A percentile compares a stretch with the other conserved stretches of the same genome.
Evolutionary conservation across 53 echinoderm and acorn worm genomes (phyloP).

Genomic region (Mesocentrotus franciscanus): DNA sequence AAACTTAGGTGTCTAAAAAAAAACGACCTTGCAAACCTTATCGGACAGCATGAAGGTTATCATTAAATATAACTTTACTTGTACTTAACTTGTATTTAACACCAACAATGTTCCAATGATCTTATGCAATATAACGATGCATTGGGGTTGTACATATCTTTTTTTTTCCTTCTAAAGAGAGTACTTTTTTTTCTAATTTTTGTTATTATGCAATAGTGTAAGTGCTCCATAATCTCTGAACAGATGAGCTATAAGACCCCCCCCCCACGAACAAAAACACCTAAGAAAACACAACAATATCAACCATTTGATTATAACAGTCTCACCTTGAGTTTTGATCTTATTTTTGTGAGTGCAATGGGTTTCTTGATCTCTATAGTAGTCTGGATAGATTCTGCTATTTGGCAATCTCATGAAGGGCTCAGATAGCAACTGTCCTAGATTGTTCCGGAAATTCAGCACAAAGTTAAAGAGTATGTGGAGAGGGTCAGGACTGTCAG

Average conservation of each 20-base stretch:
- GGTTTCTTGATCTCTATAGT: conserved; percentile 93
- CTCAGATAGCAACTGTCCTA: conserved; percentile 88
- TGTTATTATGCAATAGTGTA: background rate
- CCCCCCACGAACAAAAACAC: background rate
- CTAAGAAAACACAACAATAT: too few species aligned
- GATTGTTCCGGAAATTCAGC: conserved; percentile 81
- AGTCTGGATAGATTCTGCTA: conserved; percentile 92
- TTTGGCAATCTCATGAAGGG: conserved; percentile 96
- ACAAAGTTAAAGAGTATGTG: conserved; percentile 85
- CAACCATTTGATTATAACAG: background rate
- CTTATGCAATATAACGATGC: too few species aligned
- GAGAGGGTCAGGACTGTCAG: conserved; percentile 77
- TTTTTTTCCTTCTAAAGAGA: background rate
- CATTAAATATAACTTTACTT: too few species aligned
- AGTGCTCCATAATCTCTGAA: too few species aligned
- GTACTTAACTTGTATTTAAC: too few species aligned
- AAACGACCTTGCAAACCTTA: background rate
- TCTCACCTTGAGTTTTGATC: conserved; percentile 91
- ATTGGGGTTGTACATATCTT: background rate
- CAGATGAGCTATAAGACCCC: too few species aligned
- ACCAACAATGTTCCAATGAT: too few species aligned
- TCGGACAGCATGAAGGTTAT: too few species aligned
- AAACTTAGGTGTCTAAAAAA: background rate
- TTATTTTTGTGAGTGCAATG: conserved; percentile 92
- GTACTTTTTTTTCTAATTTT: background rate